Evolutionary conservation across 2,888 invertebrate species (phyloP).

Genomic region (Bembecia ichneumoniformis): DNA sequence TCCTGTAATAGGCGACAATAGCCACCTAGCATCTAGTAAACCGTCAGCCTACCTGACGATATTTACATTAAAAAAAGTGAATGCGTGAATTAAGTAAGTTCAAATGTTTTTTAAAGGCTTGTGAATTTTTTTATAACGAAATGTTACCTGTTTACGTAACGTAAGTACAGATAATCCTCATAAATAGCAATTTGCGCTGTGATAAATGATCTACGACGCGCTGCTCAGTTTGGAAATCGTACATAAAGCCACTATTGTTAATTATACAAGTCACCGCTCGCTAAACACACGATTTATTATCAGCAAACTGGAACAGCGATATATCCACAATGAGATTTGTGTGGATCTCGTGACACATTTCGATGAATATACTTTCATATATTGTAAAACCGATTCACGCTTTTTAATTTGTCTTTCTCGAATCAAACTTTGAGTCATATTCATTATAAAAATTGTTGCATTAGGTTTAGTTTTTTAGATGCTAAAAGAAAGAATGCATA

Average conservation of each 20-base stretch:
- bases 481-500: too few species aligned
- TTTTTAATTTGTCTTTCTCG: constrained; percentile 20
- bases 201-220: constrained; percentile 59
- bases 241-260: constrained; percentile 66
- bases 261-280: constrained; percentile 66
- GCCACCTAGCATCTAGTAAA: too few species aligned
- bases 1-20: too few species aligned
- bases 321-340: constrained; percentile 56
- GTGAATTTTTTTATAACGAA: too few species aligned
- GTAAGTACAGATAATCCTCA: constrained; percentile 57
- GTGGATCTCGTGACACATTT: constrained; percentile 27
- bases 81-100: not conserved
- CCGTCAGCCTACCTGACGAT: too few species aligned
- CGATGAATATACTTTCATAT: constrained; percentile 35
- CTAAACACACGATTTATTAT: constrained; percentile 69
- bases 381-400: constrained; percentile 48
- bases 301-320: constrained; percentile 56
- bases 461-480: not conserved
- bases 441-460: too few species aligned
- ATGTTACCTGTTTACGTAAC: constrained; percentile 20
- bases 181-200: constrained; percentile 66
- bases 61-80: too few species aligned
- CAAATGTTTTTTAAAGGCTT: not conserved
- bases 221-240: constrained; percentile 66
- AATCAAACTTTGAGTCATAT: constrained; percentile 8